phyloP scores from a whole-genome alignment of 2,888 invertebrate species.

The Arrhopalites spinosus region DNA sequence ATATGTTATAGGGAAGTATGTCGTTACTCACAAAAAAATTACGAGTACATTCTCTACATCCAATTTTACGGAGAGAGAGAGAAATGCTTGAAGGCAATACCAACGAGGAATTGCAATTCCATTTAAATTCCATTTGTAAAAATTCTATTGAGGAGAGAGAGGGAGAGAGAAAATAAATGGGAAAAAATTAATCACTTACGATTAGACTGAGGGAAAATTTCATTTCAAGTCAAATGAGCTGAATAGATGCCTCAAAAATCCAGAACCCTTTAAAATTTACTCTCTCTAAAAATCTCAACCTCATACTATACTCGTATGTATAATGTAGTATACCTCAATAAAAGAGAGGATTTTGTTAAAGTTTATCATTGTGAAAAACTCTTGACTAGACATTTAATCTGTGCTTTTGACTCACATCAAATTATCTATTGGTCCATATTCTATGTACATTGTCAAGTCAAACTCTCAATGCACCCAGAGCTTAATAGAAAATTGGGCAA shows the following conservation, averaged over 20 bases:
- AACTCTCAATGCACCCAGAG: too few species aligned
- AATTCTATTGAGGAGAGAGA: slow-evolving; percentile 1
- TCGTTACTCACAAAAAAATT: too few species aligned
- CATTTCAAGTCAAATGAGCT: slow-evolving; percentile 4
- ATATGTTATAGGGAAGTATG: too few species aligned
- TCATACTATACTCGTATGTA: not conserved
- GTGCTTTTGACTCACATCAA: not conserved
- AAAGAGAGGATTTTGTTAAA: not conserved
- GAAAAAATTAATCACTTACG: slow-evolving; percentile 24
- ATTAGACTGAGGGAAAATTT: slow-evolving; percentile 8
- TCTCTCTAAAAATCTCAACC: not conserved
- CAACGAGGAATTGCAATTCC: not conserved
- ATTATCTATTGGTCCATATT: not conserved
- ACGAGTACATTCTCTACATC: too few species aligned
- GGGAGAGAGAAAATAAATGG: not conserved
- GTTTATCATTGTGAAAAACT: not conserved
- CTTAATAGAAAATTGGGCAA: too few species aligned
- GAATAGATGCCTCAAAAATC: not conserved
- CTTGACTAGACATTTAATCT: not conserved
- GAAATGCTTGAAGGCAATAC: not conserved
- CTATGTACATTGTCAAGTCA: not conserved
- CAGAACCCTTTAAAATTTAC: not conserved
- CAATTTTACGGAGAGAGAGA: too few species aligned
- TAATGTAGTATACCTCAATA: not conserved
- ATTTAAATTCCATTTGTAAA: slow-evolving; percentile 27